These are phyloP conservation scores for Philereme transversata DNA, from an alignment of 2,888 invertebrate genomes.

Conservation along the genomic window DNA sequence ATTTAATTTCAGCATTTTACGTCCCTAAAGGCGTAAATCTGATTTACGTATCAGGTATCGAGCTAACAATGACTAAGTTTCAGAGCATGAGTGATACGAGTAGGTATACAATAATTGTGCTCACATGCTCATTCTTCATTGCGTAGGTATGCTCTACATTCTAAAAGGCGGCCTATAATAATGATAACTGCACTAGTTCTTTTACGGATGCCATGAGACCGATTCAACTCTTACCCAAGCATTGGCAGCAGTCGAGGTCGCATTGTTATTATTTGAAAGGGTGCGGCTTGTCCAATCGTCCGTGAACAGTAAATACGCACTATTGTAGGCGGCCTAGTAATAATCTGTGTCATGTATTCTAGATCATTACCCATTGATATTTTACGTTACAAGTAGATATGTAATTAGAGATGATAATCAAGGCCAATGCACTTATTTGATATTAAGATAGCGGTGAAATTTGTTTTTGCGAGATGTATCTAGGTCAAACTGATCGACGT, in stretches of 20 bases:
- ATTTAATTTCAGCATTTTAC: too few relatives aligned
- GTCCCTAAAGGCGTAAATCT: too few relatives aligned
- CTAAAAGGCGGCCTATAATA: too few relatives aligned
- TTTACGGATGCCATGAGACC: slow-evolving; percentile 5
- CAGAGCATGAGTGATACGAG: too few relatives aligned
- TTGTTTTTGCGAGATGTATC: neutral
- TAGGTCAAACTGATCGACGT: neutral
- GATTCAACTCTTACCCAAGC: neutral
- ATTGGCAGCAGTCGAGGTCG: slow-evolving; percentile 38
- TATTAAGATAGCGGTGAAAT: slow-evolving; percentile 4
- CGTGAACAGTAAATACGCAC: slow-evolving; percentile 37
- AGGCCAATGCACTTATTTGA: slow-evolving; percentile 21
- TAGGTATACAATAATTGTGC: too few relatives aligned
- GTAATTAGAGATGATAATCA: slow-evolving; percentile 16
- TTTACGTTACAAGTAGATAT: neutral
- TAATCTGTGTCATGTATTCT: slow-evolving; percentile 39
- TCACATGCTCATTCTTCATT: too few relatives aligned
- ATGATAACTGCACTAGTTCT: too few relatives aligned
- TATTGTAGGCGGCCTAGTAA: slow-evolving; percentile 37
- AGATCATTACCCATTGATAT: slow-evolving; percentile 31
- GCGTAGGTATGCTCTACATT: too few relatives aligned
- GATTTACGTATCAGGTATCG: too few relatives aligned
- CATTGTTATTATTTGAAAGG: slow-evolving; percentile 52
- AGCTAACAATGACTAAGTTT: too few relatives aligned
- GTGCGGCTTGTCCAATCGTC: slow-evolving; percentile 51